Evolutionary conservation across 2,797 vertebrate genomes (phyloP).

Genomic region (Bufotes viridis): DNA sequence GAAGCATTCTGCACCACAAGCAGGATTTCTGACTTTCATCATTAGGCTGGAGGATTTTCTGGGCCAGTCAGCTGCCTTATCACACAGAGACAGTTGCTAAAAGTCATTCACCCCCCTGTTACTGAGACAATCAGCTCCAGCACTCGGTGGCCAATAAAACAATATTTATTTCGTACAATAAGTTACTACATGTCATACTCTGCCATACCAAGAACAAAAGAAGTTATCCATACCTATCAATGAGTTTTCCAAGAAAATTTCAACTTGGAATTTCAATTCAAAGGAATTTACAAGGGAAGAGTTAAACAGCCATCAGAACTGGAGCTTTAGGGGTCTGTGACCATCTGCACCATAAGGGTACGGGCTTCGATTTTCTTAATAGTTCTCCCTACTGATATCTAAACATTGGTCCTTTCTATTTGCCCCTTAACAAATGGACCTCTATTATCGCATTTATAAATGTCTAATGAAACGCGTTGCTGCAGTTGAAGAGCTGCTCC

Average conservation of each 20-base stretch:
- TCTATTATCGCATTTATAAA: not conserved
- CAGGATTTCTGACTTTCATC: not conserved
- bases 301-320: not conserved
- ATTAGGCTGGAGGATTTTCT: not conserved
- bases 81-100: not conserved
- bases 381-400: not conserved
- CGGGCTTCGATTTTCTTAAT: not conserved
- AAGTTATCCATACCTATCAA: not conserved
- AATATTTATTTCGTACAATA: not conserved
- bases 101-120: conserved; percentile 10
- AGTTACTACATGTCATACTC: not conserved
- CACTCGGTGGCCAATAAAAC: not conserved
- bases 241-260: not conserved
- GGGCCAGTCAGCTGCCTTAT: not conserved
- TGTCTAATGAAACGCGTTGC: not conserved
- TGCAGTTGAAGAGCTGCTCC: not conserved
- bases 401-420: too few relatives aligned
- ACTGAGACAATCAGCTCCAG: not conserved
- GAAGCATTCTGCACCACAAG: not conserved
- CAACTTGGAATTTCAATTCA: too few relatives aligned
- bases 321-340: not conserved
- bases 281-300: not conserved
- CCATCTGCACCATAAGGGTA: too few relatives aligned
- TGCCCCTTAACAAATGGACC: not conserved
- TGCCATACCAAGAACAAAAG: not conserved